phyloP scores from a whole-genome alignment of 23 tunicate species.

The Halocynthia roretzi region DNA sequence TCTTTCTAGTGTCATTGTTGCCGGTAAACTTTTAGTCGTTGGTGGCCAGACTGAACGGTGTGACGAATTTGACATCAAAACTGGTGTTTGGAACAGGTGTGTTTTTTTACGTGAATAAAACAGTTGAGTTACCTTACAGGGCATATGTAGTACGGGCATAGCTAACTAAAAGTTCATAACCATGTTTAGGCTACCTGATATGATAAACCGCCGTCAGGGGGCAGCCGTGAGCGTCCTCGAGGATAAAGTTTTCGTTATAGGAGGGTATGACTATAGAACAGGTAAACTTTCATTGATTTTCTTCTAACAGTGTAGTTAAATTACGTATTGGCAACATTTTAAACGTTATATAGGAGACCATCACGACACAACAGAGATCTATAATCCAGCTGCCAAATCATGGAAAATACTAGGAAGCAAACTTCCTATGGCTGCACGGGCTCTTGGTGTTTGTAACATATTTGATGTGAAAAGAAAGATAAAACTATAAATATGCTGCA shows the following conservation, averaged over 20 bases:
- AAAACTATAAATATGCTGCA: background rate
- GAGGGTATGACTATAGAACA: conserved; percentile 46
- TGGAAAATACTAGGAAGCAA: conserved; percentile 20
- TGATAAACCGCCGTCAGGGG: conserved; percentile 34
- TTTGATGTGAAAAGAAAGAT: conserved; percentile 32
- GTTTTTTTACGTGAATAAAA: background rate
- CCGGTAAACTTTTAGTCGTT: conserved; percentile 23
- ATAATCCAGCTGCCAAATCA: conserved; percentile 12
- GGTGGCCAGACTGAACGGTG: conserved; percentile 56
- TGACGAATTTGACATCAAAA: conserved; percentile 29
- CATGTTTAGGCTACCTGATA: conserved; percentile 25
- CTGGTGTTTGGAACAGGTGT: conserved; percentile 39
- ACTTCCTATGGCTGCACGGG: conserved; percentile 28
- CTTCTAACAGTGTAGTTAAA: background rate
- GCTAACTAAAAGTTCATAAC: background rate
- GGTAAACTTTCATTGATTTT: conserved; percentile 14
- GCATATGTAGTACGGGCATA: background rate
- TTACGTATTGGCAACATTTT: background rate
- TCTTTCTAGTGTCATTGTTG: conserved; percentile 18
- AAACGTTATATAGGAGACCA: conserved; percentile 30
- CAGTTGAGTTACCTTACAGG: background rate
- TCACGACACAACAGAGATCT: conserved; percentile 34
- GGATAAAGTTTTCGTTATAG: conserved; percentile 17
- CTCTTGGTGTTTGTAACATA: conserved; percentile 36
- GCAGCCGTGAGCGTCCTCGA: conserved; percentile 8